phyloP scores from a whole-genome alignment of 2,113 vertebrate genomes.

The Etheostoma spectabile region DNA sequence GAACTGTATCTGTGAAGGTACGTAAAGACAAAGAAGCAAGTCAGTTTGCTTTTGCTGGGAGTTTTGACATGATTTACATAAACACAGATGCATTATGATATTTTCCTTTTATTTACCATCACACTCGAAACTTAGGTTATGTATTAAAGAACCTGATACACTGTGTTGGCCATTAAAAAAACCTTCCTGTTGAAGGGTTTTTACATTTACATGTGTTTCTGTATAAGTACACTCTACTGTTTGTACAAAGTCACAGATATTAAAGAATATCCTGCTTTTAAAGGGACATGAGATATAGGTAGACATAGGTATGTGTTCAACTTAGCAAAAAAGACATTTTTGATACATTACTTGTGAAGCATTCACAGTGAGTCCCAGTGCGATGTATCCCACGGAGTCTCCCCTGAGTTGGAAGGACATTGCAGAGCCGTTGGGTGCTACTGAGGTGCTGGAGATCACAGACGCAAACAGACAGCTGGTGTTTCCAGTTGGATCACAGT shows the following conservation, averaged over 20 bases:
- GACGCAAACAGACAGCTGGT: slow-evolving; percentile 58
- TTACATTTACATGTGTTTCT: background rate
- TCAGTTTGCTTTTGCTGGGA: too few species aligned
- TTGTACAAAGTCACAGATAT: background rate
- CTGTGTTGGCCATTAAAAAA: too few species aligned
- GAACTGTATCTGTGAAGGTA: too few species aligned
- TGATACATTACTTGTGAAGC: slow-evolving; percentile 8
- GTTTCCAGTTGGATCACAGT: slow-evolving; percentile 55
- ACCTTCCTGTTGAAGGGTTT: background rate
- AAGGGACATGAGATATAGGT: background rate
- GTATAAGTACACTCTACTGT: background rate
- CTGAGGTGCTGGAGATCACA: accelerated
- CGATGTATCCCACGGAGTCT: slow-evolving; percentile 42
- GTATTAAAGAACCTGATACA: too few species aligned
- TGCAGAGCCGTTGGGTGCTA: accelerated
- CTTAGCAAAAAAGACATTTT: background rate
- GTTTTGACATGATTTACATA: too few species aligned
- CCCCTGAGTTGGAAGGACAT: slow-evolving; percentile 52
- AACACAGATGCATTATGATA: too few species aligned
- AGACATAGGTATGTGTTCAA: too few species aligned
- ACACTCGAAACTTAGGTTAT: too few species aligned
- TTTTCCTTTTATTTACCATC: too few species aligned
- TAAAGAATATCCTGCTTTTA: background rate
- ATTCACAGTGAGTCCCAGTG: slow-evolving; percentile 3
- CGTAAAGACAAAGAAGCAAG: too few species aligned